Percentiles rank a stretch among this genome's conserved stretches.
Evolutionary conservation across 2,888 invertebrate species (phyloP).

Genomic region (Apomyelois bistriatella): DNA sequence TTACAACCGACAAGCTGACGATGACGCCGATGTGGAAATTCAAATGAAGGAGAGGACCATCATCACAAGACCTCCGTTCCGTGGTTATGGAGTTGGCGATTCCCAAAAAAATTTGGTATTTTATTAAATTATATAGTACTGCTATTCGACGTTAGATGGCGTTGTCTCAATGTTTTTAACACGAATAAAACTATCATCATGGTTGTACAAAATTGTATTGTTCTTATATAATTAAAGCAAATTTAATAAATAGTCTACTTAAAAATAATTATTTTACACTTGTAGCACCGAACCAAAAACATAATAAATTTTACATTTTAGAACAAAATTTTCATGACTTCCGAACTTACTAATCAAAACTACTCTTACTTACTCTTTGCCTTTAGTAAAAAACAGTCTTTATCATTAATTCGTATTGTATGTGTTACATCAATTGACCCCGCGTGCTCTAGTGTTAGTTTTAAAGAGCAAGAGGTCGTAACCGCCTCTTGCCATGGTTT

Average conservation of each 20-base stretch:
- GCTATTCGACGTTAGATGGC: slow-evolving; percentile 16
- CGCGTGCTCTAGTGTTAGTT: too few relatives aligned
- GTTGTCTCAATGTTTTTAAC: slow-evolving; percentile 4
- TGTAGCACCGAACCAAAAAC: background rate
- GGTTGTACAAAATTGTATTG: slow-evolving; percentile 28
- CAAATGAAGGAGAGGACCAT: slow-evolving; percentile 38
- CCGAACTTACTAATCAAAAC: too few relatives aligned
- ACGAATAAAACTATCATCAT: slow-evolving; percentile 17
- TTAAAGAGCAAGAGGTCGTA: too few relatives aligned
- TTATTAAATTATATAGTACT: slow-evolving; percentile 6
- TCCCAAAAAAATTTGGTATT: slow-evolving; percentile 5
- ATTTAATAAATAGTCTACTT: slow-evolving; percentile 54
- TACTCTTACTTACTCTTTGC: too few relatives aligned
- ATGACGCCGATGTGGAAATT: slow-evolving; percentile 40
- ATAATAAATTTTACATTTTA: too few relatives aligned
- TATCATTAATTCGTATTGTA: too few relatives aligned
- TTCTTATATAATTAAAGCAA: slow-evolving; percentile 58
- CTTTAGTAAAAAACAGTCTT: too few relatives aligned
- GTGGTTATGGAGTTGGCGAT: slow-evolving; percentile 23
- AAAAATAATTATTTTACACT: slow-evolving; percentile 14
- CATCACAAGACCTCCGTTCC: slow-evolving; percentile 24
- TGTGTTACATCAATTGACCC: too few relatives aligned
- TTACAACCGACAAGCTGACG: slow-evolving; percentile 22
- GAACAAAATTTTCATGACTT: too few relatives aligned
- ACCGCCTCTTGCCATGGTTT: too few relatives aligned